Conservation (phyloP, 2,797 vertebrate species). For the Sebastolobus altivelis region DNA sequence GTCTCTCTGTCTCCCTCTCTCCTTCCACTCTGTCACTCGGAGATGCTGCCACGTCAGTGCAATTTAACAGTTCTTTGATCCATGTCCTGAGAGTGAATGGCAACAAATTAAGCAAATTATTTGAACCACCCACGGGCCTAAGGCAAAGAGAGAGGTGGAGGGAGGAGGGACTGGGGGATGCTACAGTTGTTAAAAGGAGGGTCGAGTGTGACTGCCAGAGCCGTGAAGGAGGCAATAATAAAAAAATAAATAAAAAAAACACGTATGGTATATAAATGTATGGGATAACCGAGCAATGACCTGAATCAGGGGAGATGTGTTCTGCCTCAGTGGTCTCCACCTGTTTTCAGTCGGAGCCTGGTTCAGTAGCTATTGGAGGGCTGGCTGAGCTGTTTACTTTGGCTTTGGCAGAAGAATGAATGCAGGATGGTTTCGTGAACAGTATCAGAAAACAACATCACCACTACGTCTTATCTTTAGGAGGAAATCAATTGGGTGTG, state of each 20-base stretch:
- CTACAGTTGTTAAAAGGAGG: conserved; percentile 71
- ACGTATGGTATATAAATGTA: conserved; percentile 35
- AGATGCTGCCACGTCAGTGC: conserved; percentile 81
- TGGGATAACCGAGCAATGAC: conserved; percentile 53
- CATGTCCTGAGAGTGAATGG: conserved; percentile 84
- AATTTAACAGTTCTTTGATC: conserved; percentile 88
- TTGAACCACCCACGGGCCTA: conserved; percentile 81
- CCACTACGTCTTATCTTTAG: conserved; percentile 34
- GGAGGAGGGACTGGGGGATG: conserved; percentile 59
- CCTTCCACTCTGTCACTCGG: conserved; percentile 61
- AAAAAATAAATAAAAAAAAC: conserved; percentile 42
- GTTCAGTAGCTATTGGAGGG: conserved; percentile 25
- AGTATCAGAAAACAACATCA: conserved; percentile 49
- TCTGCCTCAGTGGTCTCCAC: conserved; percentile 49
- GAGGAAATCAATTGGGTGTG: conserved; percentile 50
- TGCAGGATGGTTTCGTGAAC: conserved; percentile 12
- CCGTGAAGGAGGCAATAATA: conserved; percentile 26
- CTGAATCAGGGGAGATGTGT: conserved; percentile 56
- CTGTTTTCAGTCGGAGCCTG: conserved; percentile 37
- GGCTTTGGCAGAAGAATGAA: conserved; percentile 28
- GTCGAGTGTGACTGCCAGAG: conserved; percentile 59
- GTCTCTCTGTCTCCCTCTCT: conserved; percentile 4
- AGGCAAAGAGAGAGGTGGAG: conserved; percentile 63
- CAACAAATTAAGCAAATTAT: conserved; percentile 88
- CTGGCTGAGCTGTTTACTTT: conserved; percentile 20